These are phyloP conservation scores for Trachelus tabidus DNA, from an alignment of 2,888 invertebrate genomes.

Conservation along the genomic window DNA sequence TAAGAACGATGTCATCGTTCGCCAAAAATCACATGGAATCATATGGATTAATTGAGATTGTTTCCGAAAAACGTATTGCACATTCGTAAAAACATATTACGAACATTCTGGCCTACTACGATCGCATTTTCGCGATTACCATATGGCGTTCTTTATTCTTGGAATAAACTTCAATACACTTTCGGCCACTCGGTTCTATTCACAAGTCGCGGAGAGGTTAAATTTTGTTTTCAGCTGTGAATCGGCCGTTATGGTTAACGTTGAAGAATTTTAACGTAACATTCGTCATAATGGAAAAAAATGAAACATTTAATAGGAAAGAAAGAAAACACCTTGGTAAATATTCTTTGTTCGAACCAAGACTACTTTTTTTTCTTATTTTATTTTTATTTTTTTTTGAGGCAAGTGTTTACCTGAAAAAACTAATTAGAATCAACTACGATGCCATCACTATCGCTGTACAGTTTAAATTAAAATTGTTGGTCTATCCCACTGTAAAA, in stretches of 20 bases:
- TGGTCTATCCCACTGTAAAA: slow-evolving; percentile 31
- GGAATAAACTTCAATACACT: too few relatives aligned
- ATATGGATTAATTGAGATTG: neutral
- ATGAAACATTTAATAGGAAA: slow-evolving; percentile 9
- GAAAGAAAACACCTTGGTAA: neutral
- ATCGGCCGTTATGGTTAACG: slow-evolving; percentile 5
- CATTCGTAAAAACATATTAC: too few relatives aligned
- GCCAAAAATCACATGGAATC: neutral
- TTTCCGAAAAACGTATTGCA: neutral
- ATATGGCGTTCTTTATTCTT: too few relatives aligned
- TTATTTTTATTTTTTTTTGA: slow-evolving; percentile 3
- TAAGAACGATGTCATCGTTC: neutral
- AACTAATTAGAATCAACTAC: slow-evolving; percentile 32
- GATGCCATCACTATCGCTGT: slow-evolving; percentile 34
- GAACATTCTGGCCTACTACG: neutral
- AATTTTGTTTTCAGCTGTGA: too few relatives aligned
- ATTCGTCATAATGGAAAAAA: neutral
- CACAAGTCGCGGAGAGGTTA: too few relatives aligned
- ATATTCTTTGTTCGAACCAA: slow-evolving; percentile 12
- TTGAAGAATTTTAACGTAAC: slow-evolving; percentile 12
- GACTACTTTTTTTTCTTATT: slow-evolving; percentile 2
- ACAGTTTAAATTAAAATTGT: slow-evolving; percentile 35
- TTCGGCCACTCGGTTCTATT: too few relatives aligned
- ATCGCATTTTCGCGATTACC: neutral
- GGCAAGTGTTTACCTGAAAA: slow-evolving; percentile 21